phyloP scores from a whole-genome alignment of 35 echinoderm and acorn worm genomes.

The Ophioderma brevispina region DNA sequence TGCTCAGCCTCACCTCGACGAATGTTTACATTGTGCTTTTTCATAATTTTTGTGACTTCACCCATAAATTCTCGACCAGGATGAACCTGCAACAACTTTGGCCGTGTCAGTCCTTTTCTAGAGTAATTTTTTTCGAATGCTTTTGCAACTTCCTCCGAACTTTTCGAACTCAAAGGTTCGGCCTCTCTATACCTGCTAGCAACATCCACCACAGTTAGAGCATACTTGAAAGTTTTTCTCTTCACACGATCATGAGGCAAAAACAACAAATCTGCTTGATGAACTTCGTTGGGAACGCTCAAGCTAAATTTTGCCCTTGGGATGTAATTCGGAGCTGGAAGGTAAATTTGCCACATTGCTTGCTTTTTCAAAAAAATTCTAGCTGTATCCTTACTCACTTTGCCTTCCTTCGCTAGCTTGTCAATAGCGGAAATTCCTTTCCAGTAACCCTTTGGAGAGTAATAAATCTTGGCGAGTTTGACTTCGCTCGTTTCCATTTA shows the following conservation, averaged over 20 bases:
- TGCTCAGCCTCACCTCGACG: neutral
- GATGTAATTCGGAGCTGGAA: too few species aligned
- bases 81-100: neutral
- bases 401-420: too few species aligned
- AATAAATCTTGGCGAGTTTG: too few species aligned
- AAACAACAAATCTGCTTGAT: neutral
- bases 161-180: neutral
- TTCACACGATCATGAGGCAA: neutral
- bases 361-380: too few species aligned
- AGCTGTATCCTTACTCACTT: too few species aligned
- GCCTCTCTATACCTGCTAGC: conserved; percentile 3
- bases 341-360: too few species aligned
- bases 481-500: too few species aligned
- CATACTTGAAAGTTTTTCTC: neutral
- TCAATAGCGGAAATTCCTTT: too few species aligned
- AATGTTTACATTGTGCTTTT: neutral
- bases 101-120: neutral
- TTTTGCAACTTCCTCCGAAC: neutral
- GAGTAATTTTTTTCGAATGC: neutral
- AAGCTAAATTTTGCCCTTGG: too few species aligned
- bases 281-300: neutral
- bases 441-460: too few species aligned
- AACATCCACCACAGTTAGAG: conserved; percentile 4
- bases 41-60: neutral
- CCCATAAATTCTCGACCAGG: conserved; percentile 2